phyloP scores from a whole-genome alignment of 2,113 vertebrate genomes.

The Oncorhynchus kisutch region DNA sequence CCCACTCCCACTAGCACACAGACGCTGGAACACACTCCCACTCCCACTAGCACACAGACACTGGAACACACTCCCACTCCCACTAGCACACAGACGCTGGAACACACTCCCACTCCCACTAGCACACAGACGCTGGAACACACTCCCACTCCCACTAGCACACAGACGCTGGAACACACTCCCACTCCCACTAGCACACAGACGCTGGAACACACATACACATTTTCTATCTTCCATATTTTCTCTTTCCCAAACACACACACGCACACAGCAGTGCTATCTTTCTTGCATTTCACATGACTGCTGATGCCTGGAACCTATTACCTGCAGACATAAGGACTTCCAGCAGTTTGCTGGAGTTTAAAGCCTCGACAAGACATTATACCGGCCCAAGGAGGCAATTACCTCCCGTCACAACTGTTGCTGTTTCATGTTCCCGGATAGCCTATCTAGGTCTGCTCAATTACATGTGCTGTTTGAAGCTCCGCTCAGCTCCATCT shows the following conservation, averaged over 20 bases:
- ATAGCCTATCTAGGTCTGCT: conserved; percentile 72
- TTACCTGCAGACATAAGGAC: conserved; percentile 75
- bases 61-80: not conserved
- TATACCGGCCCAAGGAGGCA: conserved; percentile 68
- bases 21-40: conserved; percentile 4
- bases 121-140: conserved; percentile 26
- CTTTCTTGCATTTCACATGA: conserved; percentile 54
- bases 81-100: conserved; percentile 26
- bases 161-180: conserved; percentile 23
- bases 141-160: not conserved
- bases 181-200: conserved; percentile 14
- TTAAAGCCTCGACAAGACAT: conserved; percentile 70
- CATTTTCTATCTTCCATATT: conserved; percentile 30
- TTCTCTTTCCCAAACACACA: conserved; percentile 38
- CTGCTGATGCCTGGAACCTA: conserved; percentile 72
- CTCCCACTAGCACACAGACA: conserved; percentile 21
- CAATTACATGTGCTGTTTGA: conserved; percentile 73
- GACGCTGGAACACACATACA: conserved; percentile 3
- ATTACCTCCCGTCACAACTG: conserved; percentile 75
- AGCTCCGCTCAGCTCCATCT: conserved; percentile 51
- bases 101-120: not conserved
- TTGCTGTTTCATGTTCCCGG: conserved; percentile 74
- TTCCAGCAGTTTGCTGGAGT: conserved; percentile 72
- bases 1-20: conserved; percentile 14
- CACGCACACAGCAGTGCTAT: conserved; percentile 39